Conservation (phyloP, 2,797 vertebrate species). For the Phylloscopus collybita region DNA sequence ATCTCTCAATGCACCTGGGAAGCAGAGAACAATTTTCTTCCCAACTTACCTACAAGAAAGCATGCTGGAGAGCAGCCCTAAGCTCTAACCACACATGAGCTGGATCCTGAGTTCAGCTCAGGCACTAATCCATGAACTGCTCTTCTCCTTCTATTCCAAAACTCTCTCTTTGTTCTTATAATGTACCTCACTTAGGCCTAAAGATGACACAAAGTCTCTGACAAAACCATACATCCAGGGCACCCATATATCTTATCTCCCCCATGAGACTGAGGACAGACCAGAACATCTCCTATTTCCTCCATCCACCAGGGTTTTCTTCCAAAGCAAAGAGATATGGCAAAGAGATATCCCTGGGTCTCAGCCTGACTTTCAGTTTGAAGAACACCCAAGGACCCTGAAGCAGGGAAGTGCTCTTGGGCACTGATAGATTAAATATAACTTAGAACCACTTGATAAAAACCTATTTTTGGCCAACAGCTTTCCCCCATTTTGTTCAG, state of each 20-base stretch:
- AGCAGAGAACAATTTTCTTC: background rate
- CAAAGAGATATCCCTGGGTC: background rate
- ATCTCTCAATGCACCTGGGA: background rate
- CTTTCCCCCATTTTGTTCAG: background rate
- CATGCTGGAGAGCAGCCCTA: background rate
- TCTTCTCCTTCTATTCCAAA: background rate
- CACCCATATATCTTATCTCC: background rate
- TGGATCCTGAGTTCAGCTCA: background rate
- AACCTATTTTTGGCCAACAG: background rate
- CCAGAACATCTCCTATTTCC: background rate
- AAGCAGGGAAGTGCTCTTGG: background rate
- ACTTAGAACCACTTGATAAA: background rate
- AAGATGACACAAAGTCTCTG: background rate
- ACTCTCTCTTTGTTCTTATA: background rate
- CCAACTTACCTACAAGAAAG: background rate
- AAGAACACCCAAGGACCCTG: background rate
- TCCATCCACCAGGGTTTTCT: background rate
- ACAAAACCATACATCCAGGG: background rate
- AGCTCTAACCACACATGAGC: accelerated
- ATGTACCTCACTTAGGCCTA: background rate
- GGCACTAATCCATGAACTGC: background rate
- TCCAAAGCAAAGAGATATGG: background rate
- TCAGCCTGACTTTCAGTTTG: background rate
- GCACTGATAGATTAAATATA: background rate
- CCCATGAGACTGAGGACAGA: background rate